Percentiles rank a stretch among this genome's conserved stretches.
These are phyloP conservation scores for Cephus rjabovi DNA, from an alignment of 2,888 invertebrate species.

Conservation along the genomic window DNA sequence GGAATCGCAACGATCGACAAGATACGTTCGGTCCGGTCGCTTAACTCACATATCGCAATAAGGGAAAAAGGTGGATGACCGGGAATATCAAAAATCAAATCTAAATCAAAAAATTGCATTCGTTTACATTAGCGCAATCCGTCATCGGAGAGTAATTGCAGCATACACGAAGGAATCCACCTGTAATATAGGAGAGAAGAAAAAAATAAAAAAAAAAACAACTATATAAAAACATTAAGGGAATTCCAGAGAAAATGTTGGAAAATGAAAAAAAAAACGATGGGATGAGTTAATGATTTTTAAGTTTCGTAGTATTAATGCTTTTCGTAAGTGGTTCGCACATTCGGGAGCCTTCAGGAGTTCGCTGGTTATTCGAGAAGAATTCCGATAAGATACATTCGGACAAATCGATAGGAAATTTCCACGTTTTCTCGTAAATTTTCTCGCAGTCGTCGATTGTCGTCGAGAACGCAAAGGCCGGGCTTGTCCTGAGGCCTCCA, in stretches of 20 bases:
- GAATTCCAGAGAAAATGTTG: neutral
- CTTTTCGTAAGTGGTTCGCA: neutral
- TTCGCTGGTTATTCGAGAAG: neutral
- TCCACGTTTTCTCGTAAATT: neutral
- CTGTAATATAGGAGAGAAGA: conserved; percentile 14
- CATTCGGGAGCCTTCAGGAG: neutral
- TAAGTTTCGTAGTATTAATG: neutral
- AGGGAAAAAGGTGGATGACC: neutral
- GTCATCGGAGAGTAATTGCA: conserved; percentile 8
- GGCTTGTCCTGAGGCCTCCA: neutral
- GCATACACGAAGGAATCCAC: conserved; percentile 15
- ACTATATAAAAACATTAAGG: conserved; percentile 3
- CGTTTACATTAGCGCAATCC: neutral
- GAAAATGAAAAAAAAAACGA: neutral
- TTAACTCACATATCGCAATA: neutral
- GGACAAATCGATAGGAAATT: neutral
- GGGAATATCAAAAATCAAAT: neutral
- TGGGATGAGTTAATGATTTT: neutral
- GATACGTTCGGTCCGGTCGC: neutral
- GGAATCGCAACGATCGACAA: neutral
- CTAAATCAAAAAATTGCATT: neutral
- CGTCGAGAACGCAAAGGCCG: neutral
- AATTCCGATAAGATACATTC: neutral
- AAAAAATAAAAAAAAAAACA: conserved; percentile 8
- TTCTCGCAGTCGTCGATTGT: neutral